Conservation (phyloP, 1,140 invertebrate genomes). For the Pectinophora gossypiella region DNA sequence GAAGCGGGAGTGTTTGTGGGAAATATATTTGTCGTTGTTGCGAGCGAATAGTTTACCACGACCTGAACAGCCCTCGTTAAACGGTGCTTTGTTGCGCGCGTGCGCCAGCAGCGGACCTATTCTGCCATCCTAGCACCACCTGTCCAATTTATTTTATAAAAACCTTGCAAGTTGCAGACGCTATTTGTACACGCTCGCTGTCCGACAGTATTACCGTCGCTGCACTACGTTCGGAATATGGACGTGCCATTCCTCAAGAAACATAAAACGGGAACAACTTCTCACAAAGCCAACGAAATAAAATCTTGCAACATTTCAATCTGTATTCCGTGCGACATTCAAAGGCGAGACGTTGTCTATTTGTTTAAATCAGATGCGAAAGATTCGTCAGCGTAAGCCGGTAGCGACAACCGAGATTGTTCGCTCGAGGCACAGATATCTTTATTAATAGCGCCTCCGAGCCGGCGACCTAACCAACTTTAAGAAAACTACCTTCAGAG, state of each 20-base stretch:
- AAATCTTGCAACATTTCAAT: no score
- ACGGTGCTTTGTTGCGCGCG: slow-evolving; percentile 17
- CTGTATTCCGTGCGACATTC: no score
- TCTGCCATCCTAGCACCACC: no score
- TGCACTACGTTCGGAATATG: background rate
- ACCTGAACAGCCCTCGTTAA: slow-evolving; percentile 29
- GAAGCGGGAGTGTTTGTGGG: slow-evolving; percentile 9
- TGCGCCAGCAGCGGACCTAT: background rate
- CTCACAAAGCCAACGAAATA: no score
- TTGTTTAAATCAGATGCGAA: no score
- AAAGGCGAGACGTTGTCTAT: no score
- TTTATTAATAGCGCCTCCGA: slow-evolving; percentile 42
- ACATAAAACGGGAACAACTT: no score
- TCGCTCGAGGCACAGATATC: slow-evolving; percentile 24
- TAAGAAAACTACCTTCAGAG: slow-evolving; percentile 38
- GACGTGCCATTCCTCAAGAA: no score
- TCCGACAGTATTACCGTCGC: background rate
- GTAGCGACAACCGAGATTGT: slow-evolving; percentile 20
- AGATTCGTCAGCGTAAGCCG: background rate
- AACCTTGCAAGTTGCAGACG: background rate
- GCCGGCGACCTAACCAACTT: slow-evolving; percentile 40
- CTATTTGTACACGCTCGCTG: background rate
- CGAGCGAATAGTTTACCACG: background rate
- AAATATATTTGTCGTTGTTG: slow-evolving; percentile 39
- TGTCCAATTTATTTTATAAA: background rate